Evolutionary conservation across 2,113 vertebrate genomes (phyloP).

Genomic region (Acrocephalus kingi): DNA sequence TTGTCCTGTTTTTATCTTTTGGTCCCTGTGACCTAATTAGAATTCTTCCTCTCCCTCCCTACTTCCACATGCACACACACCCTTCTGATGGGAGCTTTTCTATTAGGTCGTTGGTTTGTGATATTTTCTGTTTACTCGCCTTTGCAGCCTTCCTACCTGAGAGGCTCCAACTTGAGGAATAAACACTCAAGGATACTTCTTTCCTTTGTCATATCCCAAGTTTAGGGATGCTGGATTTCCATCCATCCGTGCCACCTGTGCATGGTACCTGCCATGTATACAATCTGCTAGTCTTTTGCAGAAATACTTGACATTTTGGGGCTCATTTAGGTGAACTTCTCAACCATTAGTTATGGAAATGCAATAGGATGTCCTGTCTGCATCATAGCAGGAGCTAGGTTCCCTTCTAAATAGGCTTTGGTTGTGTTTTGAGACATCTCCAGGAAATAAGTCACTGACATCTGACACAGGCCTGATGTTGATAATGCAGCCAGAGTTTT

Average conservation of each 20-base stretch:
- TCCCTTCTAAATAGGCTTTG: background rate
- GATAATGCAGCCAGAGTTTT: background rate
- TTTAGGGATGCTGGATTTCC: background rate
- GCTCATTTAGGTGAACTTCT: background rate
- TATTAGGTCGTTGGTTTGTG: background rate
- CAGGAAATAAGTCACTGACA: background rate
- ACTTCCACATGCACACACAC: background rate
- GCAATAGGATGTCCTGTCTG: background rate
- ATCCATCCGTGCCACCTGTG: background rate
- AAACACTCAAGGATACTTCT: background rate
- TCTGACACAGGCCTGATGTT: background rate
- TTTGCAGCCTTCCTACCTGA: background rate
- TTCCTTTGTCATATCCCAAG: background rate
- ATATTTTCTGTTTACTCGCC: background rate
- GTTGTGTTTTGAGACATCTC: background rate
- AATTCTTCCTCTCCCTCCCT: slow-evolving; percentile 7
- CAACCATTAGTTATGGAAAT: background rate
- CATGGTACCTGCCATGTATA: fast-evolving
- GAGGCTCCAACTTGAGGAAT: background rate
- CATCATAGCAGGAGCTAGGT: background rate
- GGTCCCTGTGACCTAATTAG: slow-evolving; percentile 47
- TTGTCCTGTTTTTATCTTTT: slow-evolving; percentile 40
- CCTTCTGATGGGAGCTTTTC: slow-evolving; percentile 12
- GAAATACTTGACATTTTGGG: background rate
- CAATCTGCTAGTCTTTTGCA: background rate